phyloP scores from a whole-genome alignment of 2,797 vertebrate genomes.

The Chaunax sp. region DNA sequence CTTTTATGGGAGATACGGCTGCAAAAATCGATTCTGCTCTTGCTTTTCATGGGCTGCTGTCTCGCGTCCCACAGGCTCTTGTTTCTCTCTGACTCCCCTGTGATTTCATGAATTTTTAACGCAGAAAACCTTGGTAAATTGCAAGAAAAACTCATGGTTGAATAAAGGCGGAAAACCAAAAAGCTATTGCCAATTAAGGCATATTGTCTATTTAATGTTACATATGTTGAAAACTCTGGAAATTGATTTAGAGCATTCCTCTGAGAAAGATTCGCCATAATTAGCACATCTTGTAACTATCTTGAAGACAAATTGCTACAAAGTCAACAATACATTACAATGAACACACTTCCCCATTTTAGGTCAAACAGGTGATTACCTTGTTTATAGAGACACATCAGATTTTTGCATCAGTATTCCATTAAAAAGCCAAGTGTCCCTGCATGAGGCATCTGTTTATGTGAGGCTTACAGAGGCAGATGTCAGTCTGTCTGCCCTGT shows the following conservation, averaged over 20 bases:
- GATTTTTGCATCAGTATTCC: conserved; percentile 47
- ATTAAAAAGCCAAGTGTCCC: conserved; percentile 34
- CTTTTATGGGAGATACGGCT: conserved; percentile 22
- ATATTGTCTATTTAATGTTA: not conserved
- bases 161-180: not conserved
- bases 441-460: conserved; percentile 50
- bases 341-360: conserved; percentile 8
- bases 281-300: conserved; percentile 16
- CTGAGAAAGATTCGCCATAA: conserved; percentile 10
- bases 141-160: not conserved
- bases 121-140: conserved; percentile 10
- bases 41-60: conserved; percentile 12
- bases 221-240: not conserved
- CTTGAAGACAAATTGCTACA: conserved; percentile 13
- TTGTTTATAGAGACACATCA: conserved; percentile 43
- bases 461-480: conserved; percentile 43
- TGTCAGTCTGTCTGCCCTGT: conserved; percentile 50
- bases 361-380: conserved; percentile 49
- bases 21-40: conserved; percentile 32
- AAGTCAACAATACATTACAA: conserved; percentile 37
- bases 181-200: not conserved
- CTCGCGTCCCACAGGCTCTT: not conserved
- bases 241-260: not conserved
- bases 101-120: conserved; percentile 17
- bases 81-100: not conserved